Evolutionary conservation across 2,888 invertebrate genomes (phyloP), one percentile per base, ranked within the genome.

Genomic region (Dryobotodes eremita): DNA sequence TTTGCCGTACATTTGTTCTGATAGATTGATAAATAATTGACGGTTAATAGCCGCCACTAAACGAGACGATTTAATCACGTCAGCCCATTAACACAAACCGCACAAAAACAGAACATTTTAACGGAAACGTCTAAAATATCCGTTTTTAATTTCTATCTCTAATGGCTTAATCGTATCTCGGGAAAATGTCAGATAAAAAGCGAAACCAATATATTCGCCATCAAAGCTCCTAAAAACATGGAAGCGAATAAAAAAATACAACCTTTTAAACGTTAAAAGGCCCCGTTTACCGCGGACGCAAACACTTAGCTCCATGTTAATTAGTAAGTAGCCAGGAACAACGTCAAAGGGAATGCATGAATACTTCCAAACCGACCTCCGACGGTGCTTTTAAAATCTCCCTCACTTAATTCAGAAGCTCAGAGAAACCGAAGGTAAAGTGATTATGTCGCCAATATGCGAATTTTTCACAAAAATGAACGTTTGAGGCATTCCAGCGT

Each of bases 331-430:
- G 96, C 95, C 91, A 92, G 93, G 92, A 93, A 94, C 96, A 94
- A 91, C 95, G 95, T 96, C 96, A 97, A 97, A 97, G 97, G 95
- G 97, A 97, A 97, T 97, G 96, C 95, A 95, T 96, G 97, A 97
- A 96, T 96, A 96, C 96, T 96, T 95, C 91, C 92, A 92, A 94
- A 94, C 93, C 94, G 92, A 94, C 94, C 95, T 94, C 94, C 92
- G 91, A 91, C 94, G 93, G 93, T 89, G 96, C 96, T 96, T 96
- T 97, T 96, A 96, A 96, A 96, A 96, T 94, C 92, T 93, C 94
- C 95, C 95, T 94, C 94, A 92, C 94, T 94, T 95, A 95, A 95
- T 95, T 93, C 92, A 90, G 90, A 91, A 93, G 93, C 93, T 93
- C 94, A 93, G 95, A 95, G 95, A 95, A 95, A 95, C 96, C 96